Evolutionary conservation across 1,140 invertebrate species (phyloP), one percentile per base, ranked within the genome.

Genomic region (Aphelinus atriplicis): DNA sequence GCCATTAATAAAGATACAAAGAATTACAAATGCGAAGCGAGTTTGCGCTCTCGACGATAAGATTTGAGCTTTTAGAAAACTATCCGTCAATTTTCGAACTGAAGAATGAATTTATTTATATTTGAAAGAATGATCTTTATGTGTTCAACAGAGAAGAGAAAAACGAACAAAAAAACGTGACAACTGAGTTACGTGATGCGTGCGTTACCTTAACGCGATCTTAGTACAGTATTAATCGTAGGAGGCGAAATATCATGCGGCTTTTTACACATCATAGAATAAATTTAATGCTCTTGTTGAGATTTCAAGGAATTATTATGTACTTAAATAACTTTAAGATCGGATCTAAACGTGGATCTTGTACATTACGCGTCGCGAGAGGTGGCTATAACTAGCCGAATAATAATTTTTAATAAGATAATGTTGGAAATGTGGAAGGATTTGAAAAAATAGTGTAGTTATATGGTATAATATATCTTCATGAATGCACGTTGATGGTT

Each of bases 141-240:
- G 69, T 78, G 77, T 73, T 76, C 69, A 75, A 48, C 58, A 56
- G 45, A 56, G 9, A 55, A 70, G 3, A 61, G 7, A 58, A 68
- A 45, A 66, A 43, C 53, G 26, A 68, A 58, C 6, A 58, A 48
- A 65, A 55, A 58, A 68, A 58, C 6, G 51, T 53, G 55, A 62
- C 50, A 2, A 64, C 46, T 61, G 57, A 66, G 26, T 26, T 58
- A 26, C 63, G n/a, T 9, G 26, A 57, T 75, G 10, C 56, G 48
- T 53, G 55, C 47, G 58, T 58, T 75, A n/a, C 50, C 45, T 43
- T 65, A 65, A 60, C 26, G 56, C 56, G 45, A 50, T 50, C n/a
- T 50, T 45, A 74, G 10, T 75, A 57, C 73, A 75, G 73, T 75
- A 75, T 75, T 75, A 75, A 68, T 75, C 66, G 56, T 71, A 55